Conservation (phyloP, 2,888 invertebrate genomes). For the Eupithecia dodoneata region DNA sequence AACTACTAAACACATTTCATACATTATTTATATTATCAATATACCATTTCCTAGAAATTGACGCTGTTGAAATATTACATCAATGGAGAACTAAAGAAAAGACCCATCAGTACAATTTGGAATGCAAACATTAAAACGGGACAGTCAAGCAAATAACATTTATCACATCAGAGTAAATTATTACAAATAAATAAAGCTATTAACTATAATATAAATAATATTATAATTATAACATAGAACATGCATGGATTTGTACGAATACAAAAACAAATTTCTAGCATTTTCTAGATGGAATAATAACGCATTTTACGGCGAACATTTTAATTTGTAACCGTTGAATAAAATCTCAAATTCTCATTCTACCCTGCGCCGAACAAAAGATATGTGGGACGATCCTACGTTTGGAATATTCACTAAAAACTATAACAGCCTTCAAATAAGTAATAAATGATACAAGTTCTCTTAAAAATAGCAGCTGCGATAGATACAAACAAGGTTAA, state of each 20-base stretch:
- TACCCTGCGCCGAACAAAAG: constrained; percentile 32
- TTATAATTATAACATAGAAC: constrained; percentile 1
- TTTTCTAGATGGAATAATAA: neutral
- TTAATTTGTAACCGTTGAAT: neutral
- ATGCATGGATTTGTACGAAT: constrained; percentile 30
- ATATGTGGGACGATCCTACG: constrained; percentile 24
- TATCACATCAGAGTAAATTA: constrained; percentile 31
- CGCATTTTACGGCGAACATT: neutral
- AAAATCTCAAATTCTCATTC: constrained; percentile 19
- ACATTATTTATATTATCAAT: too few relatives aligned
- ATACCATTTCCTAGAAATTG: constrained; percentile 37
- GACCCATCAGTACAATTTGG: constrained; percentile 55
- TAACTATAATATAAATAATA: neutral
- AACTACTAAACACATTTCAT: neutral
- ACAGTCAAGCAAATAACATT: constrained; percentile 30
- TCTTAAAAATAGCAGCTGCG: constrained; percentile 25
- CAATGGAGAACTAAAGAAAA: constrained; percentile 35
- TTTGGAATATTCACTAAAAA: constrained; percentile 13
- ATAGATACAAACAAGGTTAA: neutral
- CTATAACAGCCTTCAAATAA: constrained; percentile 54
- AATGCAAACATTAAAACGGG: constrained; percentile 51
- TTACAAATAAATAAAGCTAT: constrained; percentile 22
- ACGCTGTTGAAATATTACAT: constrained; percentile 54
- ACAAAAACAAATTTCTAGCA: constrained; percentile 43
- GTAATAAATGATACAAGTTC: constrained; percentile 31